Percentiles rank a stretch among this genome's conserved stretches.
Evolutionary conservation across 2,113 vertebrate species (phyloP).

Genomic region (Acanthisitta chloris): DNA sequence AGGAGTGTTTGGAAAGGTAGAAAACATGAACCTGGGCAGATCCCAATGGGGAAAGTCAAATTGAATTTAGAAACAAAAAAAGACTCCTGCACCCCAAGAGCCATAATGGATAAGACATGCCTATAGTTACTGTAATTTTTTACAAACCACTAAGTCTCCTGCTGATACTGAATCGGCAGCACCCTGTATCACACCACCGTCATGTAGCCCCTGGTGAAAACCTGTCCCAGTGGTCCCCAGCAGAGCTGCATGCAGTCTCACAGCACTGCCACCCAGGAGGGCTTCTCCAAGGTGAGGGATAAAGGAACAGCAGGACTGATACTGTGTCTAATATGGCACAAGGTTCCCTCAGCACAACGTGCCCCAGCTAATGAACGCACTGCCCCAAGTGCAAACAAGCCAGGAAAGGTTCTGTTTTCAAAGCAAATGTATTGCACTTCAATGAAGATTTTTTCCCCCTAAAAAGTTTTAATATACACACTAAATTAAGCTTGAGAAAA

Average conservation of each 20-base stretch:
- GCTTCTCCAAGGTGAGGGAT: conserved; percentile 41
- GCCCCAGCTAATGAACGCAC: conserved; percentile 50
- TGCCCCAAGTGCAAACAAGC: conserved; percentile 64
- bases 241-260: not conserved
- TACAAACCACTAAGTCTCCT: not conserved
- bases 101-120: not conserved
- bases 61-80: not conserved
- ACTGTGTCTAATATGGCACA: conserved; percentile 51
- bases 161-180: rapidly evolving
- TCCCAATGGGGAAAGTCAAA: not conserved
- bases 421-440: conserved; percentile 67
- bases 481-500: conserved; percentile 82
- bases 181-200: rapidly evolving
- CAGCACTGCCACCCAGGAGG: conserved; percentile 19
- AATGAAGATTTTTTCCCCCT: conserved; percentile 48
- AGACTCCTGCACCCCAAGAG: not conserved
- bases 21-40: not conserved
- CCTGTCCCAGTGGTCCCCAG: not conserved
- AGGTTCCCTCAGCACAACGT: conserved; percentile 11
- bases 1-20: not conserved
- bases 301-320: conserved; percentile 49
- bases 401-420: conserved; percentile 55
- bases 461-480: conserved; percentile 85
- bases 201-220: not conserved
- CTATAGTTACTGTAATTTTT: not conserved